Evolutionary conservation across 1,140 invertebrate genomes (phyloP).

Genomic region (Aphelinus atriplicis): DNA sequence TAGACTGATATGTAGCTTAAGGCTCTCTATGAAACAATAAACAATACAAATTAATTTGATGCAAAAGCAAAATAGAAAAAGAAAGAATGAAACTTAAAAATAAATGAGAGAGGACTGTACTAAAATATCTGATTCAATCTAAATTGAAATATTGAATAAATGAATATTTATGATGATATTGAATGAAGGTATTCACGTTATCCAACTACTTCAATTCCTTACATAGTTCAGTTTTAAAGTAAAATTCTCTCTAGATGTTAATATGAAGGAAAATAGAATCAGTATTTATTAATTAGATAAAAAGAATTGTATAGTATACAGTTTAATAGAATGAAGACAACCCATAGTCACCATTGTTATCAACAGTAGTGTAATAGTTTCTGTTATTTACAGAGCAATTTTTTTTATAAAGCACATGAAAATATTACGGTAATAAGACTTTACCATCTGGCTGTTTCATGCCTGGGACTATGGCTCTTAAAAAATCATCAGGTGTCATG

Average conservation of each 20-base stretch:
- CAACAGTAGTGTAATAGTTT: conserved; percentile 22
- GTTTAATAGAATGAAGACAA: conserved; percentile 29
- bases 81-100: not conserved
- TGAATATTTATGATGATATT: conserved; percentile 8
- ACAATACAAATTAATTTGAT: not conserved
- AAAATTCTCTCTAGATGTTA: conserved; percentile 17
- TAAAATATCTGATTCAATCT: conserved; percentile 6
- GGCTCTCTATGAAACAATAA: not conserved
- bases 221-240: conserved; percentile 15
- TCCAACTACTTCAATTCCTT: too few relatives aligned
- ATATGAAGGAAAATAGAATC: conserved; percentile 21
- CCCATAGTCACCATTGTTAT: conserved; percentile 35
- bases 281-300: conserved; percentile 2
- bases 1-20: too few relatives aligned
- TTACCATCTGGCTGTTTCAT: conserved; percentile 97
- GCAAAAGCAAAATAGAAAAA: not conserved
- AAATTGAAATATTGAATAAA: not conserved
- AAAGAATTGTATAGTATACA: conserved; percentile 9
- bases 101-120: conserved; percentile 3
- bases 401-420: conserved; percentile 30
- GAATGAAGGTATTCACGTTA: too few relatives aligned
- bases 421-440: conserved; percentile 45
- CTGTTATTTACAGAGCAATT: conserved; percentile 29
- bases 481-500: conserved; percentile 99
- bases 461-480: conserved; percentile 94